phyloP scores from a whole-genome alignment of 2,797 vertebrate species.

The Vireo griseus region DNA sequence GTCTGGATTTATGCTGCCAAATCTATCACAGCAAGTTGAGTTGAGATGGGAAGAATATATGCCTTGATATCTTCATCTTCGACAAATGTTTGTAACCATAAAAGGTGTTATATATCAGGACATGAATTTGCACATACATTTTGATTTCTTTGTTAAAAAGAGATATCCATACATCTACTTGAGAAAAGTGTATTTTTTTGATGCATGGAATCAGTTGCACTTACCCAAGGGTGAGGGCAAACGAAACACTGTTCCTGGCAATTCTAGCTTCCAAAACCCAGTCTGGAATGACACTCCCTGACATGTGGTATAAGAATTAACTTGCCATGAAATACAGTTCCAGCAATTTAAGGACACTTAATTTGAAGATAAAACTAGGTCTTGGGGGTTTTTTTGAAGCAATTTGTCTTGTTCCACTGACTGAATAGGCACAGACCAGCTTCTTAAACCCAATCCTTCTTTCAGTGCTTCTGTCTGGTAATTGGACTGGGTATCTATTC shows the following conservation, averaged over 20 bases:
- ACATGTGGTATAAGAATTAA: not conserved
- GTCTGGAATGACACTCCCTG: not conserved
- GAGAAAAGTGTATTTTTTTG: fast-evolving
- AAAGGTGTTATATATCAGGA: not conserved
- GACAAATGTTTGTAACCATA: not conserved
- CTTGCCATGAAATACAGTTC: not conserved
- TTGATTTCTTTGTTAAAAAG: not conserved
- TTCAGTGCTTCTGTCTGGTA: not conserved
- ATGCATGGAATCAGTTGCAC: not conserved
- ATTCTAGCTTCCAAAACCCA: not conserved
- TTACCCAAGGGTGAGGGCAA: not conserved
- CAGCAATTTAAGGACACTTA: not conserved
- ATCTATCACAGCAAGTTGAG: not conserved
- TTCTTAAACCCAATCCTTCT: not conserved
- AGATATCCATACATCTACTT: not conserved
- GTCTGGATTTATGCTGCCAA: not conserved
- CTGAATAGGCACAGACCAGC: not conserved
- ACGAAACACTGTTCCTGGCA: not conserved
- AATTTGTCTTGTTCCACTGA: not conserved
- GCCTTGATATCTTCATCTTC: not conserved
- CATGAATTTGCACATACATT: not conserved
- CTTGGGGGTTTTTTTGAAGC: not conserved
- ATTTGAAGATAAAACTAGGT: not conserved
- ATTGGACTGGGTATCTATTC: not conserved
- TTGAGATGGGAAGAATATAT: not conserved